Conservation (phyloP, 2,797 vertebrate species). For the Bradypodion ventrale region DNA sequence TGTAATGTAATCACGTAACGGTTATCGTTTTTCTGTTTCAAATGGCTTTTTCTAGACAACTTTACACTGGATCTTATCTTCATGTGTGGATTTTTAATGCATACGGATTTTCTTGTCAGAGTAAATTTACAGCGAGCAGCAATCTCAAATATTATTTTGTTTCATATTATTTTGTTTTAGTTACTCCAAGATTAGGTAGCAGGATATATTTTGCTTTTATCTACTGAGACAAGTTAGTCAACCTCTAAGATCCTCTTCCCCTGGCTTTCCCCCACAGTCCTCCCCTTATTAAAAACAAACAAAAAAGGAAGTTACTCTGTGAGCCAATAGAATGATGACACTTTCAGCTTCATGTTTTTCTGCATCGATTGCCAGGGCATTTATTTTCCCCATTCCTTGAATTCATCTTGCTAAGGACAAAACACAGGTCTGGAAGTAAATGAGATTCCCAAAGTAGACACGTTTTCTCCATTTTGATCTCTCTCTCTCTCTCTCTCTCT, state of each 20-base stretch:
- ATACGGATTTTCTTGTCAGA: background rate
- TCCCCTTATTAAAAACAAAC: slow-evolving; percentile 9
- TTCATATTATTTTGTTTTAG: slow-evolving; percentile 18
- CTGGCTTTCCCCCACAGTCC: background rate
- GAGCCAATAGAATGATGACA: background rate
- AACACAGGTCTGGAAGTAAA: background rate
- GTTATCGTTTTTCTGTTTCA: background rate
- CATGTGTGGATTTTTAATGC: slow-evolving; percentile 10
- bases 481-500: slow-evolving; percentile 17
- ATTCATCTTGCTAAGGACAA: slow-evolving; percentile 30
- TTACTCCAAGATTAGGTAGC: slow-evolving; percentile 7
- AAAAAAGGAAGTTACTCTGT: slow-evolving; percentile 15
- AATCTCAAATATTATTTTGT: background rate
- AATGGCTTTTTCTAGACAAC: background rate
- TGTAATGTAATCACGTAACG: background rate
- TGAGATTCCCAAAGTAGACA: slow-evolving; percentile 33
- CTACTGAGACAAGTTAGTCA: slow-evolving; percentile 7
- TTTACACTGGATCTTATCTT: background rate
- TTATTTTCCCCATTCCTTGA: slow-evolving; percentile 14
- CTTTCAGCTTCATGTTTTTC: slow-evolving; percentile 3
- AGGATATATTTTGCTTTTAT: slow-evolving; percentile 21
- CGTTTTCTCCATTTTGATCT: slow-evolving; percentile 39
- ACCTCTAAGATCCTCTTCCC: background rate
- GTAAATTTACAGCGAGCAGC: background rate
- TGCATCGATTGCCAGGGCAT: background rate